These are phyloP conservation scores for Alectoris magna DNA, from an alignment of 2,797 vertebrate genomes.

Conservation along the genomic window DNA sequence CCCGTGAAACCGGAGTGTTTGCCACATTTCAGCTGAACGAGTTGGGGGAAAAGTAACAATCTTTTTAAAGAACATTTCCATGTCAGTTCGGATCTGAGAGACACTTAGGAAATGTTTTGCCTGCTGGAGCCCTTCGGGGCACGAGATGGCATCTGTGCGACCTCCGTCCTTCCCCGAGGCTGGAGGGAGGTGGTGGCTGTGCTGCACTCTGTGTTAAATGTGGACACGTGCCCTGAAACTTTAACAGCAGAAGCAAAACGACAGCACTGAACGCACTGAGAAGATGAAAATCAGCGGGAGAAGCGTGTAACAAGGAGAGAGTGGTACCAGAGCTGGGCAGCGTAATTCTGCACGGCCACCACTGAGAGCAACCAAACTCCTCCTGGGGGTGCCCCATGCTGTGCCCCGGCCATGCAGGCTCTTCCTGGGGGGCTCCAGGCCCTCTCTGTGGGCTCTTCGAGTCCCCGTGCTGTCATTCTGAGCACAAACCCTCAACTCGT, in stretches of 20 bases:
- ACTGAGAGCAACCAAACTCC: not conserved
- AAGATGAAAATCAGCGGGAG: not conserved
- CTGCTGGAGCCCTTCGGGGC: not conserved
- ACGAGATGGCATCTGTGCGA: not conserved
- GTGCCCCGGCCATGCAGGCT: too few relatives aligned
- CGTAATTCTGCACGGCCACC: not conserved
- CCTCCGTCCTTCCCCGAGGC: not conserved
- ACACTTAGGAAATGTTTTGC: not conserved
- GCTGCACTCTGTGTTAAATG: rapidly evolving
- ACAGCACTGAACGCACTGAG: not conserved
- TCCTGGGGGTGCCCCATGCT: not conserved
- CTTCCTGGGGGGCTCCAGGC: too few relatives aligned
- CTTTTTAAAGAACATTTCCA: not conserved
- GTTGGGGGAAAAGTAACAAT: not conserved
- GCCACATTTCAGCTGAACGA: not conserved
- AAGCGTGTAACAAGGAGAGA: not conserved
- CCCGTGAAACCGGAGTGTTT: not conserved
- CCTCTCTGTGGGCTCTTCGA: not conserved
- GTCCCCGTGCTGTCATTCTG: not conserved
- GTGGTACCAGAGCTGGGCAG: not conserved
- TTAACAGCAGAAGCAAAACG: not conserved
- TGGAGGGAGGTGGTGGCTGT: not conserved
- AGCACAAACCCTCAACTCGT: not conserved
- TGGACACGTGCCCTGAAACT: not conserved
- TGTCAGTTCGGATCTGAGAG: not conserved